Evolutionary conservation across 1,140 invertebrate species (phyloP), one percentile per base, ranked within the genome.

Genomic region (Calephelis nemesis): DNA sequence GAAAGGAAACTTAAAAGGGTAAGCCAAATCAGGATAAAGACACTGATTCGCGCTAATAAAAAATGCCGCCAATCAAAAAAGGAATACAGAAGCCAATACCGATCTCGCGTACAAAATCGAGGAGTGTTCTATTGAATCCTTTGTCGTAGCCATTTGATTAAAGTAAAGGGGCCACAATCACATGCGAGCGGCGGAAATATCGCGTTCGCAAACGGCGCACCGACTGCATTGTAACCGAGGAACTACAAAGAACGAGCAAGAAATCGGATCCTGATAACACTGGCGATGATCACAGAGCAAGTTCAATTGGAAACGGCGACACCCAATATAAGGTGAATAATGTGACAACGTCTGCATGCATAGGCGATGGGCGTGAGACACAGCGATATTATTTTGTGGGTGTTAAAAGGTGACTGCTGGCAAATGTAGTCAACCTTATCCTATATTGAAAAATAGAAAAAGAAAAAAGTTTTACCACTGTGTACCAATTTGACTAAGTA

Each of bases 81-180:
- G 75, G 74, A 80, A 83, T 81, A 78, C 74, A 70, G 74, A 77
- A 85, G 85, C 83, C 82, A 88, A 91, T 88, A 85, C 78, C 81
- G 82, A 87, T 87, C 80, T 80, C 79, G 78, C 79, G 79, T 84
- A 87, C 82, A 80, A 85, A 84, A 86, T 84, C 80, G 82, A 81
- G 78, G 70, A 85, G 78, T 78, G 75, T 84, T 88, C 84, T 79
- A 82, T 90, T 87, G 83, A 88, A 88, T 84, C 86, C 88, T 91
- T 91, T 91, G 87, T 91, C 84, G 84, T 75, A 82, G 78, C 76
- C 78, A 87, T 91, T 89, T 88, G 87, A 91, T 91, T 90, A 89
- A 85, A 83, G 82, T 81, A 84, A 87, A 89, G 84, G 82, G 79
- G 80, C 81, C 86, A 86, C 87, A 87, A 86, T 88, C 82, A 45